A percentile compares a stretch with the other conserved stretches of the same genome.
Evolutionary conservation across 2,888 invertebrate genomes (phyloP).

Genomic region (Conops quadrifasciatus): DNA sequence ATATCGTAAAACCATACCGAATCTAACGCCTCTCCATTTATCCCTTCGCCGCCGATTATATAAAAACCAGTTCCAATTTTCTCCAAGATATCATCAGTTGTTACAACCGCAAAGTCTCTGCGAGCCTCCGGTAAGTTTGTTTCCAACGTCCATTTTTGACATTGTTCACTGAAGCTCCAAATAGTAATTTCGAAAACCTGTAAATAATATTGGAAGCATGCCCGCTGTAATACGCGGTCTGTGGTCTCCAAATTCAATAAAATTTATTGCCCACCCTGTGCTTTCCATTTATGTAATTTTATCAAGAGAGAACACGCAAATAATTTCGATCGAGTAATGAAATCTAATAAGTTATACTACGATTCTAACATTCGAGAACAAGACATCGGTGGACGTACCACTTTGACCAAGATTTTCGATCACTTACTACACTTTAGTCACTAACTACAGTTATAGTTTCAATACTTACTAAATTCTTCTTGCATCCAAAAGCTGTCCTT

Average conservation of each 20-base stretch:
- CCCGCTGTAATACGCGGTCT: no score
- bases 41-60: slow-evolving; percentile 76
- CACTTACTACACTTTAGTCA: no score
- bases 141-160: slow-evolving; percentile 73
- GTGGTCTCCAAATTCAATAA: no score
- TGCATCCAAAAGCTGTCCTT: slow-evolving; percentile 46
- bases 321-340: no score
- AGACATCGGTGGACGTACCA: background rate
- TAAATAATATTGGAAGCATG: background rate
- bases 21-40: slow-evolving; percentile 64
- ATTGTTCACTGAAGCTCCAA: slow-evolving; percentile 76
- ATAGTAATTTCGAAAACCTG: slow-evolving; percentile 67
- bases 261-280: no score
- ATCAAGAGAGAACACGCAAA: background rate
- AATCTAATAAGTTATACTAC: no score
- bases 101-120: slow-evolving; percentile 77
- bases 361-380: background rate
- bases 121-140: slow-evolving; percentile 70
- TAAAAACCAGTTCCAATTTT: slow-evolving; percentile 67
- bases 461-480: slow-evolving; percentile 46
- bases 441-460: no score
- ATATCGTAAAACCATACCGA: slow-evolving; percentile 51
- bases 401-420: no score
- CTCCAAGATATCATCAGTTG: slow-evolving; percentile 66
- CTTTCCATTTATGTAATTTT: no score